These are phyloP conservation scores for Tetrax tetrax DNA, from an alignment of 2,113 vertebrate genomes.

Conservation along the genomic window DNA sequence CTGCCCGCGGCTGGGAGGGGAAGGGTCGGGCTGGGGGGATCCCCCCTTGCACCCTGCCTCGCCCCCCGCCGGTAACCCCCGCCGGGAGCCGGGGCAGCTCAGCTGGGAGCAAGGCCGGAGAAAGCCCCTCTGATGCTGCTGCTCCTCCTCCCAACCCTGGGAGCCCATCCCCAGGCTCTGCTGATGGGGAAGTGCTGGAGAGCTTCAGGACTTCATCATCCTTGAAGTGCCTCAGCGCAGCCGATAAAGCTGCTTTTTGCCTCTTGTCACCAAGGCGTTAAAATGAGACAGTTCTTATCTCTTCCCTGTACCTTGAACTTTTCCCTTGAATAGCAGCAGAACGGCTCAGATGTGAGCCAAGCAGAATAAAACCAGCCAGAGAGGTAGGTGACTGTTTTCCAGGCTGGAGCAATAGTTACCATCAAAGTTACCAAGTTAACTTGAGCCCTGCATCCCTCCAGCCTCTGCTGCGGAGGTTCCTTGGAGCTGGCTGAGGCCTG, in stretches of 20 bases:
- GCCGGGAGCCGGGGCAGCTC: neutral
- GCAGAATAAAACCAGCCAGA: neutral
- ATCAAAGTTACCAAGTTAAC: neutral
- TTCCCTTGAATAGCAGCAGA: neutral
- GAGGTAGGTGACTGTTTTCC: neutral
- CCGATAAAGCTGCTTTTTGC: neutral
- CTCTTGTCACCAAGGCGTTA: neutral
- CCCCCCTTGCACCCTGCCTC: neutral
- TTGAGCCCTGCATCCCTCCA: neutral
- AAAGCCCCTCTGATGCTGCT: neutral
- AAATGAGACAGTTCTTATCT: neutral
- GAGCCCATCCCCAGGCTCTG: neutral
- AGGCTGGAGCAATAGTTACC: neutral
- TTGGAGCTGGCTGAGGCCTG: neutral
- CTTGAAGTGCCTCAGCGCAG: neutral
- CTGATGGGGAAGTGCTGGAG: neutral
- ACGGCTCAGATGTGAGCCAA: neutral
- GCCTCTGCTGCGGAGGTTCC: neutral
- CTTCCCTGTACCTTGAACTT: neutral
- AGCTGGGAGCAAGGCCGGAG: neutral
- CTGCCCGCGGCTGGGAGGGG: neutral
- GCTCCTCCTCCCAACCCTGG: neutral
- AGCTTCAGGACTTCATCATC: neutral
- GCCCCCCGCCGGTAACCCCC: neutral
- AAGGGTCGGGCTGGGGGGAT: accelerated